phyloP scores from a whole-genome alignment of 2,888 invertebrate genomes.

The Scelioninae gen. 1 region DNA sequence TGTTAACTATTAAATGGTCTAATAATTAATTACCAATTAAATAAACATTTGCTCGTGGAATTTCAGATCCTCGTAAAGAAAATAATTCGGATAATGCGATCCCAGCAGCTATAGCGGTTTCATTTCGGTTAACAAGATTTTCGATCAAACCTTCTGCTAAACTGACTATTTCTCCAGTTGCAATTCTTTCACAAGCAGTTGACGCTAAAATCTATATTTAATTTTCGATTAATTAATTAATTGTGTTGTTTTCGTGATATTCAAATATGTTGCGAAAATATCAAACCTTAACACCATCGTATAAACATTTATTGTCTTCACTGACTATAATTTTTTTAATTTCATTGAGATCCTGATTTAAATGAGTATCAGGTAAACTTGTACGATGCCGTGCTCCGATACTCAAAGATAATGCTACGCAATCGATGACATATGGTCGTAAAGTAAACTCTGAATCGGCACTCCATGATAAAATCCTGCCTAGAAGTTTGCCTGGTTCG shows the following conservation, averaged over 20 bases:
- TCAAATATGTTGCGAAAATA: neutral
- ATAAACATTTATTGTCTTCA: conserved; percentile 74
- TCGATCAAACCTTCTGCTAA: conserved; percentile 80
- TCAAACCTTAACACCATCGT: conserved; percentile 76
- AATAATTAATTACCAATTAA: conserved; percentile 75
- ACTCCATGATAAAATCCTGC: conserved; percentile 79
- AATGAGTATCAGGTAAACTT: conserved; percentile 74
- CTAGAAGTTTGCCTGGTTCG: conserved; percentile 79
- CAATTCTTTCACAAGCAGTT: conserved; percentile 77
- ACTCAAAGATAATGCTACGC: conserved; percentile 77
- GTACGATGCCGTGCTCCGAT: conserved; percentile 79
- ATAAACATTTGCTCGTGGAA: conserved; percentile 78
- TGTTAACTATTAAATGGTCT: neutral
- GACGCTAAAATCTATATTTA: conserved; percentile 74
- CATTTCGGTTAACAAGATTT: conserved; percentile 77
- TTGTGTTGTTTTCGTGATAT: neutral
- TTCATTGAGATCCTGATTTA: conserved; percentile 78
- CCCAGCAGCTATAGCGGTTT: conserved; percentile 78
- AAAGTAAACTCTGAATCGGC: conserved; percentile 77
- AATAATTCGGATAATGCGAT: conserved; percentile 78
- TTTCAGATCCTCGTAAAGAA: conserved; percentile 77
- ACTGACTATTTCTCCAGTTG: conserved; percentile 78
- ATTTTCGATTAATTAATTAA: neutral
- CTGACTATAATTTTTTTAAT: conserved; percentile 76
- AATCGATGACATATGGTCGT: conserved; percentile 78